A percentile compares a stretch with the other conserved stretches of the same genome.
Evolutionary conservation across 1,140 invertebrate genomes (phyloP).

Genomic region (Cotesia glomerata): DNA sequence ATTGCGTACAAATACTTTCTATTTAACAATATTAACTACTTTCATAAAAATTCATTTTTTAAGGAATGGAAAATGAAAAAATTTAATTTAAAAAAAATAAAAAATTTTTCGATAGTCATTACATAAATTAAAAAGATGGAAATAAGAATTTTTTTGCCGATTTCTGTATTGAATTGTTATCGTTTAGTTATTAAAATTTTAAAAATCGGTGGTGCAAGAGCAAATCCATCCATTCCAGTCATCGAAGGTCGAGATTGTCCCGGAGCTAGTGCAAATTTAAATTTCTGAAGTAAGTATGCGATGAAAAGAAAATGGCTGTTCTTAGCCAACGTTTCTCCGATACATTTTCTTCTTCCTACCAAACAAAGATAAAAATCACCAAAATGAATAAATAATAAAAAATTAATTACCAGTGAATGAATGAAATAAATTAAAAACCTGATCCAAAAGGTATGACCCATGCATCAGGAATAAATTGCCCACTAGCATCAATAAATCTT

Average conservation of each 20-base stretch:
- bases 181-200: constrained; percentile 39
- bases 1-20: too few species aligned
- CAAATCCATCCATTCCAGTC: constrained; percentile 54
- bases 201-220: constrained; percentile 48
- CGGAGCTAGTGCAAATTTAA: constrained; percentile 50
- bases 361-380: constrained; percentile 7
- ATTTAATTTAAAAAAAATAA: too few species aligned
- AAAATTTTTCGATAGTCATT: too few species aligned
- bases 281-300: constrained; percentile 55
- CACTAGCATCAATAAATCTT: constrained; percentile 64
- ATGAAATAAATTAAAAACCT: constrained; percentile 49
- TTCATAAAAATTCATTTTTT: too few species aligned
- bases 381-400: background rate
- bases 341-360: constrained; percentile 56
- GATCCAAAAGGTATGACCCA: constrained; percentile 64
- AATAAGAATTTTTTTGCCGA: too few species aligned
- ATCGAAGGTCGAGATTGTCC: constrained; percentile 42
- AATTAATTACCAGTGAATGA: constrained; percentile 15
- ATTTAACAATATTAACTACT: too few species aligned
- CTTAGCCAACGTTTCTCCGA: constrained; percentile 60
- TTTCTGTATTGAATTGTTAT: constrained; percentile 16
- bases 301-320: constrained; percentile 59
- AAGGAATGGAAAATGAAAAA: too few species aligned
- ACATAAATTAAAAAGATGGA: too few species aligned
- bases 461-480: constrained; percentile 59